Conservation (phyloP, 2,888 invertebrate species). For the Tromatobia lineatoria region DNA sequence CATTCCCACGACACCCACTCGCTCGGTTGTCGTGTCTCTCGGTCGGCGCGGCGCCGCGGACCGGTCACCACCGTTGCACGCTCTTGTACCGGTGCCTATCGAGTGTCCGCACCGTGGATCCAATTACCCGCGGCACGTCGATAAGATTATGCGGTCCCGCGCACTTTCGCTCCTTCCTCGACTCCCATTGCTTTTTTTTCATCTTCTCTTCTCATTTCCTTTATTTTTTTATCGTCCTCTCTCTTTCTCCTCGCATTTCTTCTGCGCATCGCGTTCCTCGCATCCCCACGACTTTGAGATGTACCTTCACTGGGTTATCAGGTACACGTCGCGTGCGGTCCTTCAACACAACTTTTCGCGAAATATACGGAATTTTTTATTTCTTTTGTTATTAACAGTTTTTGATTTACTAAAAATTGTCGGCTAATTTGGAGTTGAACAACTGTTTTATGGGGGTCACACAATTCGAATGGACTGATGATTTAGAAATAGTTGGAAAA, state of each 20-base stretch:
- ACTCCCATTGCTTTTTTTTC: conserved; percentile 11
- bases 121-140: conserved; percentile 62
- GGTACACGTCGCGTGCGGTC: conserved; percentile 35
- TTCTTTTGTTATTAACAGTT: no score
- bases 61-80: conserved; percentile 35
- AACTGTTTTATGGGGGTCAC: no score
- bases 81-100: conserved; percentile 47
- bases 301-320: conserved; percentile 9
- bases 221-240: background rate
- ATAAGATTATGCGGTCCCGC: conserved; percentile 62
- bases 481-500: no score
- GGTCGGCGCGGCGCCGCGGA: conserved; percentile 31
- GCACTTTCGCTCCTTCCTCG: conserved; percentile 56
- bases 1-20: conserved; percentile 63
- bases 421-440: no score
- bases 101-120: conserved; percentile 64
- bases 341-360: background rate
- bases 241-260: background rate
- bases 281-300: background rate
- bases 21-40: conserved; percentile 40
- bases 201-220: background rate
- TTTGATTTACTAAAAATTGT: no score
- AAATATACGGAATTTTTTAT: background rate
- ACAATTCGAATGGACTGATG: no score
- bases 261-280: background rate